Base-by-base conservation (phyloP, 2,888 invertebrate species). In the Oligia fasciuncula region DNA sequence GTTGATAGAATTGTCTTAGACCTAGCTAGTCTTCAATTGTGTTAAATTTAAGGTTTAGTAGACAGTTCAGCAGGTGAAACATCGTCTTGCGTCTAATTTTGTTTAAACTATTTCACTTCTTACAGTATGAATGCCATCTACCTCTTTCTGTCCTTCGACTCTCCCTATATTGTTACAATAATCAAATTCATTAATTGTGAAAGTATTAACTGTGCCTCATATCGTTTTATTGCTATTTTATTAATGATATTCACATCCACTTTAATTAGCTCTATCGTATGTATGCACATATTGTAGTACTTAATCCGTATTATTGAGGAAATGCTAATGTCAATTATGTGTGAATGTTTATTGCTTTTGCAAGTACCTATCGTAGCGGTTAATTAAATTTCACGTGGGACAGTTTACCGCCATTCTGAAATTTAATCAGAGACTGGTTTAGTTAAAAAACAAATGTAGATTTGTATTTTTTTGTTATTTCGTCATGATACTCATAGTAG, bases 181-280 rank as follows among this genome's bases (percentile, higher is more conserved):
- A 73, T 62, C 66, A 74, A 77, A 71, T 65, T 51, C 57, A 74
- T 46, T 83, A 62, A 68, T 62, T 76, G 23, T 78, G 49, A 83
- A 63, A 74, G 40, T 54, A 77, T 73, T 62, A 83, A 62, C 63
- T 63, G 17, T 9, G 46, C 11, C 54, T 60, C 43, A 46, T 86
- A 70, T 63, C 9, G 51, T 29, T 73, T 77, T 73, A 77, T 77
- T 77, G 40, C 67, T 40, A 63, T 72, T 81, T 75, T n/a, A 67
- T 73, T 77, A 35, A 85, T 72, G 19, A 40, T 57, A 72, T 77
- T 77, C 54, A 51, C 71, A 63, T 67, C 63, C 46, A 57, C 1
- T 70, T 60, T 85, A 73, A 82, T 86, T 13, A 74, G n/a, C 29
- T 62, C 17, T 71, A n/a, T 46, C 17, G 17, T 68, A 51, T 54